Evolutionary conservation across 1,140 invertebrate genomes (phyloP), one percentile per base, ranked within the genome.

Genomic region (Armadillidium nasatum): DNA sequence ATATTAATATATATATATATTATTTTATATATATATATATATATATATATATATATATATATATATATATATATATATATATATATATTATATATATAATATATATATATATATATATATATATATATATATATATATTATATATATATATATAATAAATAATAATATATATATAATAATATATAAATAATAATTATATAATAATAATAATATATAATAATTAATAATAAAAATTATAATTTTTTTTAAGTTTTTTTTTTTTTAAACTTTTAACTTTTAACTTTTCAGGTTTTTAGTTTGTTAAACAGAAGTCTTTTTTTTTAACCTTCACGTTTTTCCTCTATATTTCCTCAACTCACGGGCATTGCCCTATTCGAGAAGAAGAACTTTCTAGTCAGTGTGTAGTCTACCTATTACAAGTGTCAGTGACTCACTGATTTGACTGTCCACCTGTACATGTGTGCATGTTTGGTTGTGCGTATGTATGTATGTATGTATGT

Each of bases 31-130:
- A 50, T 50, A 50, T 50, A 50, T 50, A 50, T 50, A 50, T 50
- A 50, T 50, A 50, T 50, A 50, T 50, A 50, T 50, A 50, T 50
- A 50, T 50, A 50, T 50, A 50, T 50, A 50, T 50, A 50, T 50
- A 50, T 50, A 50, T 50, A 50, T 50, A 50, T 50, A 50, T 50
- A 50, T 50, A 50, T 50, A 50, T 50, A 50, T 50, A 50, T 50
- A 50, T 50, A 50, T 50, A 50, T 50, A 50, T 50, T 10, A 10
- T 50, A 50, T 50, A 50, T 50, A 50, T 50, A 10, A 50, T 50
- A 10, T 50, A 50, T 10, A 9, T 10, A 15, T 50, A 15, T 15
- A 15, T 50, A 50, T 10, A 50, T 50, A 9, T 50, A 9, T 50
- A 10, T 50, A 50, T 50, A 50, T 15, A 50, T 50, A 50, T 50